Conservation (phyloP, 2,888 invertebrate species). For the Chelonus formosanus region DNA sequence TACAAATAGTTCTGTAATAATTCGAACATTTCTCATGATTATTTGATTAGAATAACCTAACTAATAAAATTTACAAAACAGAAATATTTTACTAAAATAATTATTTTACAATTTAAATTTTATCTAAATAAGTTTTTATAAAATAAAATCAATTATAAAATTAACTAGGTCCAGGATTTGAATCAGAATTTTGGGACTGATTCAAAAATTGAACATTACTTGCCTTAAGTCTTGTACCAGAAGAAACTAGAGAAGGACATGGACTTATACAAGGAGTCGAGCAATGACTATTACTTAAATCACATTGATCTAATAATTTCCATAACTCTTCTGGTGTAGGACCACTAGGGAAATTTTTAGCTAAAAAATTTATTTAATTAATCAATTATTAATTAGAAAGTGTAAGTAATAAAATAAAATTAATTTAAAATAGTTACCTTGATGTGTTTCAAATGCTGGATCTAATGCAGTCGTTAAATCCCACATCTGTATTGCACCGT, state of each 20-base stretch:
- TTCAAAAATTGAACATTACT: conserved; percentile 74
- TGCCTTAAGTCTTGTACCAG: conserved; percentile 66
- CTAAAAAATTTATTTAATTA: conserved; percentile 53
- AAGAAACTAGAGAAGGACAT: conserved; percentile 70
- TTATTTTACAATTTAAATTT: too few relatives aligned
- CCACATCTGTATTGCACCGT: conserved; percentile 97
- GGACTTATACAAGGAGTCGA: conserved; percentile 84
- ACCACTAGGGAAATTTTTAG: conserved; percentile 79
- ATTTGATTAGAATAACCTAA: too few relatives aligned
- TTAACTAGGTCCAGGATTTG: conserved; percentile 51
- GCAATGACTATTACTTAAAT: conserved; percentile 82
- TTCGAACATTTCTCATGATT: too few relatives aligned
- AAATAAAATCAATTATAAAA: conserved; percentile 35
- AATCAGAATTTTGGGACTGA: conserved; percentile 64
- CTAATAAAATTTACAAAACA: too few relatives aligned
- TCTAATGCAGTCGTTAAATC: conserved; percentile 96
- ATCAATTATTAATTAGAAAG: background rate
- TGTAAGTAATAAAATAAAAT: background rate
- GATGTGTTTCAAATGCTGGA: conserved; percentile 68
- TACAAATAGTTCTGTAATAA: too few relatives aligned
- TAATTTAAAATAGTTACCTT: conserved; percentile 56
- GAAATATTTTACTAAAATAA: too few relatives aligned
- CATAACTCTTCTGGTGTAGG: conserved; percentile 92
- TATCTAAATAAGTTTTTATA: conserved; percentile 13
- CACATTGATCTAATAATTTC: conserved; percentile 91